Evolutionary conservation across 2,888 invertebrate species (phyloP), one percentile per base, ranked within the genome.

Genomic region (Octonoba sinensis): DNA sequence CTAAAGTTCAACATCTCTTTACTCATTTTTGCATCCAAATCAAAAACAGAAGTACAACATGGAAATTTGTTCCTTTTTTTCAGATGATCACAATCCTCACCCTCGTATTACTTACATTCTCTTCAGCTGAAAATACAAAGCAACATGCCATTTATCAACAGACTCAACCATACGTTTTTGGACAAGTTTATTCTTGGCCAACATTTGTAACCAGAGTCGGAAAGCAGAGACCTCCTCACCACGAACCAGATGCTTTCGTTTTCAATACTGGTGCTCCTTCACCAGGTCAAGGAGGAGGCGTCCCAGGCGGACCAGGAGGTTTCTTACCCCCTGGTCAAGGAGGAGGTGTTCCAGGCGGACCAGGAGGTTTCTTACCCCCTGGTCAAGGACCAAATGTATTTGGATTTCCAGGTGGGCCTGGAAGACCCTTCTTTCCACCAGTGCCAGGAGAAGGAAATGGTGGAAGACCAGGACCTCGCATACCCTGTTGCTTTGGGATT

Each of bases 181-280:
- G 51, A 3, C 73, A 73, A 64, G 16, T 65, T 24, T 27, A 46
- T 24, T 27, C 51, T 11, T 44, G 46, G 12, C 57, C 70, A 20
- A 36, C 27, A 67, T 18, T 54, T 27, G 60, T 60, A 22, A 18
- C 51, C 46, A 66, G 66, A 24, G 46, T 79, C 1, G 79, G 72
- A 60, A 67, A 57, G 15, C 79, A 79, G 44, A 79, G 59, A 62
- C 79, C 79, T 4, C 79, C 79, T 4, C 79, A 79, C n/a, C 66
- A 72, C 24, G 79, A 79, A 60, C 79, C 79, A 15, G 79, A 79
- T 47, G 79, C 79, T 12, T 46, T 79, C 16, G 46, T 79, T 2
- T 73, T 79, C 11, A 79, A 72, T n/a, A 36, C 13, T 20, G 57
- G 46, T 3, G 16, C n/a, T n/a, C 16, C 16, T 36, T 44, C 27